Evolutionary conservation across 2,888 invertebrate species (phyloP), one percentile per base, ranked within the genome.

Genomic region (Cyclophora albipunctata): DNA sequence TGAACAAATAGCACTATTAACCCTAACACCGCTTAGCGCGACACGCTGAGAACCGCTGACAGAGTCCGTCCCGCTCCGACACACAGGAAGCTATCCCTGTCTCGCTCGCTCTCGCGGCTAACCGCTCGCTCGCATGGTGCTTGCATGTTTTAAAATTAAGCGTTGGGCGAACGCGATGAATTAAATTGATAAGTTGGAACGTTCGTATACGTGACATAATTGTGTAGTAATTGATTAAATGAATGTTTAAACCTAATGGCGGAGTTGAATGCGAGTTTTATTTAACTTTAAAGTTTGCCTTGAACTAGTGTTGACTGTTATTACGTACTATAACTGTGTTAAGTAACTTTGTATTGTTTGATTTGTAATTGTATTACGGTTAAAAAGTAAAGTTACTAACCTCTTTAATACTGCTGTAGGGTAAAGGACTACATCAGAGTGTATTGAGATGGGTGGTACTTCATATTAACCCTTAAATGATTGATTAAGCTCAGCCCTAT

Each of bases 1-100:
- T 72, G 71, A 77, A 83, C 85, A 84, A 85, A 85, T 84, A 81
- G 78, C 82, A 72, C 78, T 72, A 82, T 84, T 84, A 83, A 82
- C 81, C 82, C 78, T 80, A 80, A 81, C 81, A 81, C 78, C 67
- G 69, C 70, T 71, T 70, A 75, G 72, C 67, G 74, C 75, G 76
- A 74, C 79, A 75, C 75, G 75, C 76, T 73, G 68, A 69, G 71
- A 65, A 67, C 68, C 72, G 60, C 64, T 67, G 67, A 48, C 37
- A 37, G 45, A 46, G 3, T 58, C 63, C 45, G 59, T 51, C 57
- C 65, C 64, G 45, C 54, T 63, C 67, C 50, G 55, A 49, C 58
- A 45, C 55, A 51, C 46, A 34, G 5, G 35, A 37, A 48, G 42
- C n/a, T 40, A 34, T 40, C 37, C 41, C 59, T 35, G 42, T 72